These are phyloP conservation scores for Amphimedon queenslandica DNA, from an alignment of 37 sponge, comb jelly and placozoan species.

Conservation along the genomic window DNA sequence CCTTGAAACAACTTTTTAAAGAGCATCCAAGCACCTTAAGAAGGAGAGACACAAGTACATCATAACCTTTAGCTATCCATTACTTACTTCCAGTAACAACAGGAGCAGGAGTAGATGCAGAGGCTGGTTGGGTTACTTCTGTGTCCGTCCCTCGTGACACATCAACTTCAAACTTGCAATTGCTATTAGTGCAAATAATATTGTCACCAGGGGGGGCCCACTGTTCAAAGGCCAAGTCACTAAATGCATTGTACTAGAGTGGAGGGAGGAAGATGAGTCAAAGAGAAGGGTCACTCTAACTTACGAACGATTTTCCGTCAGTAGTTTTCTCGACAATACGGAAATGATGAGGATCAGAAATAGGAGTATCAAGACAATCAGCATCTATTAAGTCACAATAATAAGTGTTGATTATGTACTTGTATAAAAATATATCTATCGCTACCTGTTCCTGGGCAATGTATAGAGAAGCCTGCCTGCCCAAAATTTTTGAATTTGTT, in stretches of 20 bases:
- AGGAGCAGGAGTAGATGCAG: background rate
- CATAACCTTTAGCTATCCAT: background rate
- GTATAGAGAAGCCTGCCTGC: slow-evolving; percentile 42
- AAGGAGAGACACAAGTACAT: background rate
- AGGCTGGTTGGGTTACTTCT: background rate
- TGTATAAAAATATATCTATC: background rate
- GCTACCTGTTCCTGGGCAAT: slow-evolving; percentile 52
- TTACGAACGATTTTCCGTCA: slow-evolving; percentile 43
- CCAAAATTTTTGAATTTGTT: slow-evolving; percentile 36
- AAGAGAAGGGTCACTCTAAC: background rate
- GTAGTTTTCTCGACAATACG: no score
- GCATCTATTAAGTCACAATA: no score
- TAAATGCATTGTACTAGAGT: slow-evolving; percentile 45
- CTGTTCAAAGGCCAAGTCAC: slow-evolving; percentile 9
- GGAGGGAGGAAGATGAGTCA: background rate
- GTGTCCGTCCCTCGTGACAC: background rate
- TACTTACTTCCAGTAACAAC: background rate
- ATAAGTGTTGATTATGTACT: no score
- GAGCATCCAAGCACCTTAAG: background rate
- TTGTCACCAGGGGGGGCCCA: slow-evolving; percentile 23
- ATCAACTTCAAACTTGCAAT: slow-evolving; percentile 32
- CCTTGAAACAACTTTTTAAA: background rate
- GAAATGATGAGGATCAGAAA: slow-evolving; percentile 70
- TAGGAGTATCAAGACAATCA: slow-evolving; percentile 24
- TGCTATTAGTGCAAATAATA: slow-evolving; percentile 34